Evolutionary conservation across 2,888 invertebrate species (phyloP).

Genomic region (Notodonta dromedarius): DNA sequence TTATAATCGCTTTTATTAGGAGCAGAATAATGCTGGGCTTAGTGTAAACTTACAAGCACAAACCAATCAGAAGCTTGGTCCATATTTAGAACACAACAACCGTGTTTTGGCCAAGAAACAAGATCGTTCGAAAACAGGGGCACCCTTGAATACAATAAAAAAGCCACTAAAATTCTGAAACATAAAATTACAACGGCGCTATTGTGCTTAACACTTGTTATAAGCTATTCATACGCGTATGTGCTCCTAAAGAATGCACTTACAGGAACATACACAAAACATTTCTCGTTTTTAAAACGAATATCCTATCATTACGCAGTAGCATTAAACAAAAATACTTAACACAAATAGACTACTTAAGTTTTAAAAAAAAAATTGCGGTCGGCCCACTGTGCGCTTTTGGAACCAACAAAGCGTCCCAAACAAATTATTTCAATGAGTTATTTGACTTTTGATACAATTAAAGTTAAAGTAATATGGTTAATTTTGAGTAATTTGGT

Average conservation of each 20-base stretch:
- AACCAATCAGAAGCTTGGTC: background rate
- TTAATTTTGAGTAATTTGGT: constrained; percentile 21
- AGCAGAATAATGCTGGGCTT: background rate
- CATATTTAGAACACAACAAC: background rate
- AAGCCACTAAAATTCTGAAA: constrained; percentile 5
- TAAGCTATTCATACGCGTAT: background rate
- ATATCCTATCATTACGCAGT: background rate
- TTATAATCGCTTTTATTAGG: too few species aligned
- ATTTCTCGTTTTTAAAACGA: background rate
- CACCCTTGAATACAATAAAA: background rate
- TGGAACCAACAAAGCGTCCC: constrained; percentile 23
- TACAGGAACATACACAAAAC: background rate
- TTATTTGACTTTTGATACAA: constrained; percentile 36
- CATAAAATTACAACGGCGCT: constrained; percentile 5
- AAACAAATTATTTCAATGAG: constrained; percentile 32
- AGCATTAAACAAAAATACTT: background rate
- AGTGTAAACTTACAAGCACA: background rate
- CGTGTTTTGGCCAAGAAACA: background rate
- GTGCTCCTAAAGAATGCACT: background rate
- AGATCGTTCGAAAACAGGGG: background rate
- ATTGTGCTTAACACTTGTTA: constrained; percentile 4
- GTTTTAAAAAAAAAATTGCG: constrained; percentile 24
- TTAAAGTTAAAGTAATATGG: constrained; percentile 17
- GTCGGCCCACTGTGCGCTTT: constrained; percentile 29
- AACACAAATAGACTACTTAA: constrained; percentile 26